Percentiles rank a stretch among this genome's conserved stretches.
phyloP scores from a whole-genome alignment of 35 echinoderm and acorn worm species.

The Ophioderma brevispina region DNA sequence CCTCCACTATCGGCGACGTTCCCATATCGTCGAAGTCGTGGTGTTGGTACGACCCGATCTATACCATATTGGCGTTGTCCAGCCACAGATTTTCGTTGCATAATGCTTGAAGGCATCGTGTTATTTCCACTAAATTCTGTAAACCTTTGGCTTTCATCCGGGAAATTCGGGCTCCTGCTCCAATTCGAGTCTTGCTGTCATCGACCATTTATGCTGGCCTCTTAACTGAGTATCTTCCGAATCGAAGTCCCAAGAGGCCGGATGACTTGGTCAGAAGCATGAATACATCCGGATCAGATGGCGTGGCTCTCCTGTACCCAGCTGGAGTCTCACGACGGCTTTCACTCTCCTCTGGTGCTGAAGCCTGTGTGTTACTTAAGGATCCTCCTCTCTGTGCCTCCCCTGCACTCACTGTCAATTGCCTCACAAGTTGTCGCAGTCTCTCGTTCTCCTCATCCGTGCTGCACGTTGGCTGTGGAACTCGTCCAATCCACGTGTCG shows the following conservation, averaged over 20 bases:
- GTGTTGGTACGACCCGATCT: background rate
- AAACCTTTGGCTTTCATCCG: background rate
- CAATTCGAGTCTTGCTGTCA: background rate
- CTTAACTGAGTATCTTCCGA: background rate
- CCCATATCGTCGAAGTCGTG: background rate
- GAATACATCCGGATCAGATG: no score
- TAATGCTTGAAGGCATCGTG: background rate
- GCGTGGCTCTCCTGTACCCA: no score
- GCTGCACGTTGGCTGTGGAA: no score
- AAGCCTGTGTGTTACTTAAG: no score
- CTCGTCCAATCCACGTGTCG: no score
- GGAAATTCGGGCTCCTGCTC: background rate
- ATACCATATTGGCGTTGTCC: background rate
- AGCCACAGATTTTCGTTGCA: background rate
- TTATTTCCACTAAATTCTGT: background rate
- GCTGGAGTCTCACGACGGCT: no score
- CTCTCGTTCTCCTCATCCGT: no score
- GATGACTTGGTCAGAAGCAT: no score
- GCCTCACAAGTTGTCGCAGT: no score
- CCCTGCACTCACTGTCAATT: no score
- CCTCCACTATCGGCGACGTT: background rate
- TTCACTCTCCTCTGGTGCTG: no score
- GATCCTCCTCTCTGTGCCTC: no score
- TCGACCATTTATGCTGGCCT: background rate
- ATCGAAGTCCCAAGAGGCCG: background rate